phyloP scores from a whole-genome alignment of 2,888 invertebrate species.

The Hipparchia sbordonii region DNA sequence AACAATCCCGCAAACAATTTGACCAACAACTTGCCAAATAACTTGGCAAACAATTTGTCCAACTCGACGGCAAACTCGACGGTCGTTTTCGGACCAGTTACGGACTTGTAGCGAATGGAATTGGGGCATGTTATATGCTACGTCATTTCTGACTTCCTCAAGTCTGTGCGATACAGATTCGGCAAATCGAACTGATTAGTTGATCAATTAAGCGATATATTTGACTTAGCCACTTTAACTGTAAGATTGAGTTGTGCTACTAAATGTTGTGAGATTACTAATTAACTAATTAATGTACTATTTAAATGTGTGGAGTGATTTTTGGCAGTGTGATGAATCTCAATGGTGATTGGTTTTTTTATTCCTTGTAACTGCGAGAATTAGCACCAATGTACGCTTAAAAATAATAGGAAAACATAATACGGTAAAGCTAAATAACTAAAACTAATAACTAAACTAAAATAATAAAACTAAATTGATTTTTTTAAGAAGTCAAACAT shows the following conservation, averaged over 20 bases:
- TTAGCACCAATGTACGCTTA: too few relatives aligned
- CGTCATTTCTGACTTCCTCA: conserved; percentile 61
- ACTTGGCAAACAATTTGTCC: conserved; percentile 41
- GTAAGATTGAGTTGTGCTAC: conserved; percentile 22
- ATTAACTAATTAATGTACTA: conserved; percentile 10
- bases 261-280: conserved; percentile 15
- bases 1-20: conserved; percentile 35
- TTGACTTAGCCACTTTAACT: conserved; percentile 5
- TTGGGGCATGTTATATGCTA: conserved; percentile 51
- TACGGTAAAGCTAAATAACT: too few relatives aligned
- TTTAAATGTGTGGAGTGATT: conserved; percentile 6
- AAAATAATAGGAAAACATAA: too few relatives aligned
- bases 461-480: too few relatives aligned
- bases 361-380: too few relatives aligned
- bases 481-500: too few relatives aligned
- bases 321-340: conserved; percentile 25
- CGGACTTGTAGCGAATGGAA: conserved; percentile 81
- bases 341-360: conserved; percentile 6
- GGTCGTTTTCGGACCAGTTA: conserved; percentile 84
- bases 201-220: conserved; percentile 11
- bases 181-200: conserved; percentile 24
- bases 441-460: too few relatives aligned
- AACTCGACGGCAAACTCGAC: conserved; percentile 62
- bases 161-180: conserved; percentile 46
- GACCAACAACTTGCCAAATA: conserved; percentile 32